A percentile compares a stretch with the other conserved stretches of the same genome.
These are phyloP conservation scores for Zelostemma sp. DNA, from an alignment of 1,140 invertebrate genomes.

Conservation along the genomic window DNA sequence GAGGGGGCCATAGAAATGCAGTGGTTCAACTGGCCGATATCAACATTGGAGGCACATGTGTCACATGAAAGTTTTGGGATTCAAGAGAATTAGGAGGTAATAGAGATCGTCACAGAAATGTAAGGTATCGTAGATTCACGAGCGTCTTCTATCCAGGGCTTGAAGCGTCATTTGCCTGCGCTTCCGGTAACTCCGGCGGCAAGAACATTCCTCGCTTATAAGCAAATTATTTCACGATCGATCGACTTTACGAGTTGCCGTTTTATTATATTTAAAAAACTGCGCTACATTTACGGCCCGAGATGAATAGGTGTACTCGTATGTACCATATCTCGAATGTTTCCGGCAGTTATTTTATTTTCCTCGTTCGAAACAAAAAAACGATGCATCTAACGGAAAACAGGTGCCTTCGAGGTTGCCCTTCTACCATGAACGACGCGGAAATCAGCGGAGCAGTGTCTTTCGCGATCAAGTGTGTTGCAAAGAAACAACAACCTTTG, in stretches of 20 bases:
- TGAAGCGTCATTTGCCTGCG: neutral
- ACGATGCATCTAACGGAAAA: neutral
- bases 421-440: no score
- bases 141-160: neutral
- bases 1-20: conserved; percentile 7
- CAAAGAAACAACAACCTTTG: no score
- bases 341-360: neutral
- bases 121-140: neutral
- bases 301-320: no score
- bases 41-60: neutral
- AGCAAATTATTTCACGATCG: neutral
- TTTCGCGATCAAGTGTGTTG: no score
- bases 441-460: no score
- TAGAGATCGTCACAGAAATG: conserved; percentile 9
- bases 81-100: neutral
- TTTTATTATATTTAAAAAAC: neutral
- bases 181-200: neutral
- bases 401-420: no score
- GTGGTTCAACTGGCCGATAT: neutral
- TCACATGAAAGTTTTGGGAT: no score
- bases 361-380: neutral
- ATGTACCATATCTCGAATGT: no score
- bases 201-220: neutral
- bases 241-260: neutral
- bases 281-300: no score